These are phyloP conservation scores for Orthosia incerta DNA, from an alignment of 2,888 invertebrate genomes.

Conservation along the genomic window DNA sequence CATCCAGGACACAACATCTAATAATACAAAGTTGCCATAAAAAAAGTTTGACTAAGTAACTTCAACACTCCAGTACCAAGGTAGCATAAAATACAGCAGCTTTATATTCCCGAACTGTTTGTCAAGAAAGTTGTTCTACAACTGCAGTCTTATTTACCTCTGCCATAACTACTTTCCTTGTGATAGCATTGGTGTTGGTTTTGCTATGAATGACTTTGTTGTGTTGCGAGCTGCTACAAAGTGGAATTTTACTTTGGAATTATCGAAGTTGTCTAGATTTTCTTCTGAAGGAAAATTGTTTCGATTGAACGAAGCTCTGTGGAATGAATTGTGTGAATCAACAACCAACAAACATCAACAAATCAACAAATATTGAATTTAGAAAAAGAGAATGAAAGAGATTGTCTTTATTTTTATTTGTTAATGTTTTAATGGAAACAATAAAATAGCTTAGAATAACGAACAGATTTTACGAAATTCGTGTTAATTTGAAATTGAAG, in stretches of 20 bases:
- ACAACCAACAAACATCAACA: too few species aligned
- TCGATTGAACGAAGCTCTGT: neutral
- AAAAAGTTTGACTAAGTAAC: conserved; percentile 24
- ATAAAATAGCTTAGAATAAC: too few species aligned
- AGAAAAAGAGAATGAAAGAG: neutral
- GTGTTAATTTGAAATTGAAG: too few species aligned
- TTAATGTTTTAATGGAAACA: too few species aligned
- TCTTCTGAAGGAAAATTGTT: conserved; percentile 5
- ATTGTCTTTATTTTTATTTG: too few species aligned
- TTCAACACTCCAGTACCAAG: conserved; percentile 10
- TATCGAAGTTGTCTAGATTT: conserved; percentile 1
- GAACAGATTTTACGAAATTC: too few species aligned
- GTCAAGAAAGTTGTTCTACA: conserved; percentile 33
- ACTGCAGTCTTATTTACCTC: conserved; percentile 33
- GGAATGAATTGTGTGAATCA: conserved; percentile 1
- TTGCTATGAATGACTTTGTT: conserved; percentile 47
- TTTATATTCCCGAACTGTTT: conserved; percentile 29
- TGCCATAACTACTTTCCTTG: conserved; percentile 31
- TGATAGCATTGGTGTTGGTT: conserved; percentile 30
- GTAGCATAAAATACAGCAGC: conserved; percentile 28
- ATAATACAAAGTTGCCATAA: conserved; percentile 11
- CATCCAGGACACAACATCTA: neutral
- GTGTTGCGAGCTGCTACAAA: conserved; percentile 8
- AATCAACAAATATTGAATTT: neutral
- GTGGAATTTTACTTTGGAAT: conserved; percentile 30